Evolutionary conservation across 2,113 vertebrate genomes (phyloP).

Genomic region (Gadus macrocephalus): DNA sequence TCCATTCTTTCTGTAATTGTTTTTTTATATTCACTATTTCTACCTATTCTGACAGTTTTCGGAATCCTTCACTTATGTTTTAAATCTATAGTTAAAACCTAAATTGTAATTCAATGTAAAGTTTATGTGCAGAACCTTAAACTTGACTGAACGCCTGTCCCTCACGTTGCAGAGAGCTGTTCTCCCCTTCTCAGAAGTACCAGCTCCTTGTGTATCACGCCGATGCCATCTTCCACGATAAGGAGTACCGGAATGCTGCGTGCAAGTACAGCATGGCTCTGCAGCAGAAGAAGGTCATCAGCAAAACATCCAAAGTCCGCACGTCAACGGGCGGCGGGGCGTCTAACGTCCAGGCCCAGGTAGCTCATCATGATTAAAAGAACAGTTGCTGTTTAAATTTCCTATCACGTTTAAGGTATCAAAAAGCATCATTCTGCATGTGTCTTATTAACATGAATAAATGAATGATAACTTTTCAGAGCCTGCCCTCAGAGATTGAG

Average conservation of each 20-base stretch:
- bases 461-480: constrained; percentile 60
- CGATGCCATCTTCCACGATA: constrained; percentile 96
- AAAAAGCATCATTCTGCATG: too few species aligned
- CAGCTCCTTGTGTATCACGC: constrained; percentile 96
- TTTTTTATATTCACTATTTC: too few species aligned
- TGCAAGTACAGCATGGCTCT: constrained; percentile 97
- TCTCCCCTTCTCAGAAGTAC: constrained; percentile 96
- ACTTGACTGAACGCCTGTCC: too few species aligned
- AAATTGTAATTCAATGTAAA: too few species aligned
- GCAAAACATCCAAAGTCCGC: constrained; percentile 97
- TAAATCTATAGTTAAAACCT: too few species aligned
- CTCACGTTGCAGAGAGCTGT: constrained; percentile 79
- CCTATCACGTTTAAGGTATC: too few species aligned
- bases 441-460: too few species aligned
- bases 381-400: too few species aligned
- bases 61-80: too few species aligned
- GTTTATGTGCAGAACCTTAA: too few species aligned
- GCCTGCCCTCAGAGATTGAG: constrained; percentile 95
- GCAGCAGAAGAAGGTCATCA: constrained; percentile 96
- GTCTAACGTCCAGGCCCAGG: constrained; percentile 89
- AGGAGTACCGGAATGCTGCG: constrained; percentile 95
- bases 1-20: too few species aligned
- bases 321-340: constrained; percentile 87
- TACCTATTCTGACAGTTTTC: too few species aligned
- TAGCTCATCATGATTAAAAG: constrained; percentile 37